A percentile compares a stretch with the other conserved stretches of the same genome.
Conservation (phyloP, 2,797 vertebrate genomes). For the Telmatherina bonti region DNA sequence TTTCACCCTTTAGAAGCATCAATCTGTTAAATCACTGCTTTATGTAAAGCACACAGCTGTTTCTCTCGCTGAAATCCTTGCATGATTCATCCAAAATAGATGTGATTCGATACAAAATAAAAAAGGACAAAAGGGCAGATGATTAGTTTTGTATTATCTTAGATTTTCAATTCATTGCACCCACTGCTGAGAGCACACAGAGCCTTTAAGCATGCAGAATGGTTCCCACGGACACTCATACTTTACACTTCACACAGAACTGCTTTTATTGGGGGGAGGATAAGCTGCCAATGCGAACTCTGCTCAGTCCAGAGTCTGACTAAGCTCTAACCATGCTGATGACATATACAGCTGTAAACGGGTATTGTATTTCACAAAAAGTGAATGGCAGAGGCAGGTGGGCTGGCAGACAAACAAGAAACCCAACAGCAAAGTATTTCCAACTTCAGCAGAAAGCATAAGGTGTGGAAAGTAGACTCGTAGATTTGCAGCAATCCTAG, state of each 20-base stretch:
- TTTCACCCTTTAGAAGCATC: conserved; percentile 44
- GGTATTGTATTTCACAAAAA: conserved; percentile 79
- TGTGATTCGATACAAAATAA: conserved; percentile 33
- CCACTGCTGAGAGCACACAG: conserved; percentile 13
- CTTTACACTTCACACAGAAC: conserved; percentile 36
- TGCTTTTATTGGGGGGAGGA: conserved; percentile 29
- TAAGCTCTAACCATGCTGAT: conserved; percentile 44
- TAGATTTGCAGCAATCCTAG: neutral
- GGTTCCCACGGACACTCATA: conserved; percentile 15
- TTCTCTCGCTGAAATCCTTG: conserved; percentile 25
- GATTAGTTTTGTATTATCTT: conserved; percentile 49
- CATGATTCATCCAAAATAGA: conserved; percentile 42
- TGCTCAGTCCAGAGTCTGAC: conserved; percentile 24
- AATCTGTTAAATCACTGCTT: conserved; percentile 21
- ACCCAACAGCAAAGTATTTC: conserved; percentile 49
- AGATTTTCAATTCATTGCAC: conserved; percentile 25
- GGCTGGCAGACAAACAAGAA: conserved; percentile 58
- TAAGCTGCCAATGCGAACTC: conserved; percentile 28
- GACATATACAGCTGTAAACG: conserved; percentile 81
- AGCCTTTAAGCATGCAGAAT: conserved; percentile 12
- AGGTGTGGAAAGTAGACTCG: neutral
- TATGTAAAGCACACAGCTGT: conserved; percentile 20
- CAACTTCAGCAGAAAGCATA: conserved; percentile 30
- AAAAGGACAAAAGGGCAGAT: conserved; percentile 24
- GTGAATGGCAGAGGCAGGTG: conserved; percentile 84